Conservation (phyloP, 2,888 invertebrate genomes). For the Automeris io region DNA sequence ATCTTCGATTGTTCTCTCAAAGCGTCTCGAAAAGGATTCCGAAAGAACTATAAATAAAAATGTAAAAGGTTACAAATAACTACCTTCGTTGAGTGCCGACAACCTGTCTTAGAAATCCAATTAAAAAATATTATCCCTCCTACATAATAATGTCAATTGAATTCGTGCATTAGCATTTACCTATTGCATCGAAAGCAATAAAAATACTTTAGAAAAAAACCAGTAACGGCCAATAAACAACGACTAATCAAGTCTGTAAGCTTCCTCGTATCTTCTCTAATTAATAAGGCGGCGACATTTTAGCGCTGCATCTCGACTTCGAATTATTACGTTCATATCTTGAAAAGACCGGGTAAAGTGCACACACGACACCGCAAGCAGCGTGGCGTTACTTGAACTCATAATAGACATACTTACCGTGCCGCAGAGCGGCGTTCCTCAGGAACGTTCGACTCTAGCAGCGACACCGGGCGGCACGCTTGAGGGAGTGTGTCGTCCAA, state of each 20-base stretch:
- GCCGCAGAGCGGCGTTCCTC: no score
- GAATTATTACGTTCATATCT: slow-evolving; percentile 27
- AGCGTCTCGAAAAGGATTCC: no score
- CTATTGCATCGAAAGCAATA: slow-evolving; percentile 24
- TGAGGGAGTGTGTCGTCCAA: no score
- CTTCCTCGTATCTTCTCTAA: slow-evolving; percentile 15
- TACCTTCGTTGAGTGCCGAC: no score
- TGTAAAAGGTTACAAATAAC: no score
- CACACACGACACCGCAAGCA: not conserved
- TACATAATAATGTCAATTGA: slow-evolving; percentile 18
- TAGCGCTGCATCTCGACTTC: slow-evolving; percentile 23
- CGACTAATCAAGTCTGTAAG: slow-evolving; percentile 19
- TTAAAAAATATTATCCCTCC: slow-evolving; percentile 7
- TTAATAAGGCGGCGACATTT: slow-evolving; percentile 13
- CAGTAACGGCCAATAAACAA: slow-evolving; percentile 21
- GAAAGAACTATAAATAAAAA: no score
- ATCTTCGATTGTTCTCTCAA: no score
- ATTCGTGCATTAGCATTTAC: slow-evolving; percentile 31
- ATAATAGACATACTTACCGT: no score
- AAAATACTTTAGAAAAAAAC: slow-evolving; percentile 21
- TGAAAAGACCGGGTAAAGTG: not conserved
- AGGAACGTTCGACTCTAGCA: no score
- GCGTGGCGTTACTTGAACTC: no score
- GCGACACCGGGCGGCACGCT: no score
- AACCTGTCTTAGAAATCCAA: slow-evolving; percentile 3